Evolutionary conservation across 2,113 vertebrate species (phyloP).

Genomic region (Thunnus maccoyii): DNA sequence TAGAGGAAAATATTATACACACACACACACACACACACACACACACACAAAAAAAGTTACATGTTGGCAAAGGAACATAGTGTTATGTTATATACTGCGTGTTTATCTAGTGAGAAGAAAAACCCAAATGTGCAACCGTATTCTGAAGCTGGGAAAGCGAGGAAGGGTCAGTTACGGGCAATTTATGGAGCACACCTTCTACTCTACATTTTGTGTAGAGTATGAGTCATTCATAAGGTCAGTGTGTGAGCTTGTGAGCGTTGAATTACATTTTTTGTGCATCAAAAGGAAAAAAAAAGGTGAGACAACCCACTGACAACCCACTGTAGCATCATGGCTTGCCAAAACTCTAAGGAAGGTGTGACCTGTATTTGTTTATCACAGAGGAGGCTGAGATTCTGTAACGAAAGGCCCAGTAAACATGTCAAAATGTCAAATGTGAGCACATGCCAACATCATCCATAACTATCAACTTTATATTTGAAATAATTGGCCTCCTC

Average conservation of each 20-base stretch:
- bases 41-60: no score
- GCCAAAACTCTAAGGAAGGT: conserved; percentile 1
- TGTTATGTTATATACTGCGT: background rate
- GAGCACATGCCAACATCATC: conserved; percentile 18
- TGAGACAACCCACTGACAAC: conserved; percentile 17
- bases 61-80: background rate
- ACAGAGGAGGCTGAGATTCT: conserved; percentile 2
- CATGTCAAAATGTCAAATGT: conserved; percentile 41
- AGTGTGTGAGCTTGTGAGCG: background rate
- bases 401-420: background rate
- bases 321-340: background rate
- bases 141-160: no score
- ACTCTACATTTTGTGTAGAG: background rate
- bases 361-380: conserved; percentile 2
- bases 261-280: background rate
- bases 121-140: no score
- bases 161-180: background rate
- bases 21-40: no score
- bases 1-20: background rate
- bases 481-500: conserved; percentile 54
- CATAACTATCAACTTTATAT: background rate
- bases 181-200: background rate
- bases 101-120: background rate
- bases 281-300: conserved; percentile 3
- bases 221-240: conserved; percentile 33